Evolutionary conservation across 2,888 invertebrate genomes (phyloP).

Genomic region (Idaea straminata): DNA sequence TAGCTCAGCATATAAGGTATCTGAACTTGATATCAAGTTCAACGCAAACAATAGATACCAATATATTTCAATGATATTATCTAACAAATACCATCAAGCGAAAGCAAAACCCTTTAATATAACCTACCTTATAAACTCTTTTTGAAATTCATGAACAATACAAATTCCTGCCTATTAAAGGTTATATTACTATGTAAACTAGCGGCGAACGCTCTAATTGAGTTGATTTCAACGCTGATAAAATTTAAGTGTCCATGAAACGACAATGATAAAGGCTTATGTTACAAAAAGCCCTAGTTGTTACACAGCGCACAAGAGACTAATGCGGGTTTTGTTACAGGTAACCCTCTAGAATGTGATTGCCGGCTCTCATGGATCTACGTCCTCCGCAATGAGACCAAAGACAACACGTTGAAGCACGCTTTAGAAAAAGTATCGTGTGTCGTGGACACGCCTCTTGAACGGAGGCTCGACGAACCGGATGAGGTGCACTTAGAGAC

Average conservation of each 20-base stretch:
- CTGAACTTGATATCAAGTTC: background rate
- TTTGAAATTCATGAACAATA: conserved; percentile 25
- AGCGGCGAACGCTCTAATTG: conserved; percentile 17
- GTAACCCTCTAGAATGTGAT: conserved; percentile 91
- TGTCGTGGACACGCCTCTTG: conserved; percentile 73
- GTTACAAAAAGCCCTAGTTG: conserved; percentile 13
- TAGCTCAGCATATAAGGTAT: background rate
- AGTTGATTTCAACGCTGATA: conserved; percentile 26
- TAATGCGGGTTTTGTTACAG: conserved; percentile 73
- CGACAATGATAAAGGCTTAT: conserved; percentile 23
- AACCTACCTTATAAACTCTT: conserved; percentile 19
- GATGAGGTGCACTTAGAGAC: conserved; percentile 43
- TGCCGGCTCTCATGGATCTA: conserved; percentile 91
- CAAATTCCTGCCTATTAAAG: conserved; percentile 26
- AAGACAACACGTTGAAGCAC: conserved; percentile 82
- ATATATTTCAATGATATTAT: conserved; percentile 1
- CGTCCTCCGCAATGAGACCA: conserved; percentile 86
- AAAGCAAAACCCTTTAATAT: conserved; percentile 19
- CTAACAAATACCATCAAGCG: conserved; percentile 17
- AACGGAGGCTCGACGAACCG: conserved; percentile 52
- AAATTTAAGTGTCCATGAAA: conserved; percentile 24
- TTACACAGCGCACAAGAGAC: conserved; percentile 4
- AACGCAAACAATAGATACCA: background rate
- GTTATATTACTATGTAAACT: conserved; percentile 25
- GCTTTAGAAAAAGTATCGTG: conserved; percentile 87